A percentile compares a stretch with the other conserved stretches of the same genome.
Evolutionary conservation across 2,797 vertebrate species (phyloP).

Genomic region (Notolabrus celidotus): DNA sequence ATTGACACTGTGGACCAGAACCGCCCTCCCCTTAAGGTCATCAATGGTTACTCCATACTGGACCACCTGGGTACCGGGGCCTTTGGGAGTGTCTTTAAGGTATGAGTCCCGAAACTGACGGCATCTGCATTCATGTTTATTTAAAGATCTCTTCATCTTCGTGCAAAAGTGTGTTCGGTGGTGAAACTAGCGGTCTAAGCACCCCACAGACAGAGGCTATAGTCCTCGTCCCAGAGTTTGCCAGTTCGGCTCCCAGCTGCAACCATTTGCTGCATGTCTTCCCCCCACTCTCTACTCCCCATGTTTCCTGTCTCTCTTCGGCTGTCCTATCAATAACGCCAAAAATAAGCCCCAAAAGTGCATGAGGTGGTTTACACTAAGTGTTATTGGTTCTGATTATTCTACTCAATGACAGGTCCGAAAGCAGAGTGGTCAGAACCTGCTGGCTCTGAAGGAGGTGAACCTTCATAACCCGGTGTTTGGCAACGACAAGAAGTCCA

Average conservation of each 20-base stretch:
- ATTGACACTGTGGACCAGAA: constrained; percentile 91
- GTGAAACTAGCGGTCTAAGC: too few relatives aligned
- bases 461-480: constrained; percentile 92
- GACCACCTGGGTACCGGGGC: constrained; percentile 93
- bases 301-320: too few relatives aligned
- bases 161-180: too few relatives aligned
- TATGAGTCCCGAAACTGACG: constrained; percentile 49
- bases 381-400: too few relatives aligned
- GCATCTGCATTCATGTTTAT: neutral
- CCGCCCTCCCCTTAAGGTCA: constrained; percentile 87
- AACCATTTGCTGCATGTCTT: too few relatives aligned
- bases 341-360: too few relatives aligned
- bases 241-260: too few relatives aligned
- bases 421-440: constrained; percentile 90
- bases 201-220: too few relatives aligned
- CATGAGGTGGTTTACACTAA: neutral
- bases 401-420: constrained; percentile 85
- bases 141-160: neutral
- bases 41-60: constrained; percentile 89
- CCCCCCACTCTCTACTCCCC: too few relatives aligned
- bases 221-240: too few relatives aligned
- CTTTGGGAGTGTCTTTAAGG: constrained; percentile 94
- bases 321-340: too few relatives aligned
- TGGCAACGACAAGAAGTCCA: constrained; percentile 92
- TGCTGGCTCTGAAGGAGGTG: constrained; percentile 93